Percentiles rank a stretch among this genome's conserved stretches.
Conservation (phyloP, 1,140 invertebrate species). For the Lordiphosa stackelbergi region DNA sequence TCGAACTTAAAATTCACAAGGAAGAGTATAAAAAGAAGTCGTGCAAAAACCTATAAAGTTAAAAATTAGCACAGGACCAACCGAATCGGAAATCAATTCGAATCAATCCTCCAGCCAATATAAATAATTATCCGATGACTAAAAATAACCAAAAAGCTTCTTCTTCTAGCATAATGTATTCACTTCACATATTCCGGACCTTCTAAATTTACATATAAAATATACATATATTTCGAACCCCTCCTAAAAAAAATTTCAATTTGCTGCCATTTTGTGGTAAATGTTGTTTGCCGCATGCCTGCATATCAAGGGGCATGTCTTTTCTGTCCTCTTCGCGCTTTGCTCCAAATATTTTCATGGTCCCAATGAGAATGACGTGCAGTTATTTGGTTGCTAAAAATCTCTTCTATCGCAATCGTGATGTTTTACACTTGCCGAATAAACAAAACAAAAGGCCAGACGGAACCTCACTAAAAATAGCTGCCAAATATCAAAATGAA, state of each 20-base stretch:
- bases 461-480: constrained; percentile 17
- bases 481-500: constrained; percentile 11
- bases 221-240: no score
- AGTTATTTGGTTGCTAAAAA: constrained; percentile 9
- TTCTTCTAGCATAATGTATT: no score
- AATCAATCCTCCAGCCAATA: no score
- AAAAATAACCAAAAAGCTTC: no score
- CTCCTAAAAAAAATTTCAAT: background rate
- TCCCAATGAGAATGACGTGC: constrained; percentile 10
- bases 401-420: constrained; percentile 5
- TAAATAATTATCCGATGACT: no score
- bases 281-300: constrained; percentile 11
- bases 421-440: constrained; percentile 2
- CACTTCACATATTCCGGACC: no score
- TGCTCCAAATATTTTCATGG: constrained; percentile 13
- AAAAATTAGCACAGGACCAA: no score
- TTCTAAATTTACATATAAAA: no score
- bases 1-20: no score
- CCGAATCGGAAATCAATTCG: no score
- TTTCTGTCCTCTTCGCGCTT: background rate
- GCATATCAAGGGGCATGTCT: constrained; percentile 10
- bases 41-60: no score
- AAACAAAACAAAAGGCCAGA: constrained; percentile 11
- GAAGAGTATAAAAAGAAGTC: no score
- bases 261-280: constrained; percentile 7